Percentiles rank a stretch among this genome's conserved stretches.
Evolutionary conservation across 2,113 vertebrate genomes (phyloP).

Genomic region (Eublepharis macularius): DNA sequence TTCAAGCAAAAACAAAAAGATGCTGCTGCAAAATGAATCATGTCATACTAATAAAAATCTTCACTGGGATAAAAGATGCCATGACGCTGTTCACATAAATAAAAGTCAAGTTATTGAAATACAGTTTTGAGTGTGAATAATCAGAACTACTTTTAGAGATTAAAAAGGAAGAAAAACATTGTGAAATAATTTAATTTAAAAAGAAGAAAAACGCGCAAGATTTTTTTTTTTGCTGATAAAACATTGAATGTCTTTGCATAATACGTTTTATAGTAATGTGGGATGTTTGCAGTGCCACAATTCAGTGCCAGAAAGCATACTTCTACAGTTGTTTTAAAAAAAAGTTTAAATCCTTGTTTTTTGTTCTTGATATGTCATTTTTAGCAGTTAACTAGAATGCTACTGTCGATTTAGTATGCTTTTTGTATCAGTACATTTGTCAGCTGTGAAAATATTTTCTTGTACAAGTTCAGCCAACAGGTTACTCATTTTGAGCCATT

Average conservation of each 20-base stretch:
- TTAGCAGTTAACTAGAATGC: not conserved
- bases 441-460: not conserved
- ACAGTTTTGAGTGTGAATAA: slow-evolving; percentile 20
- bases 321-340: not conserved
- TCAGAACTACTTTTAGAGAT: slow-evolving; percentile 31
- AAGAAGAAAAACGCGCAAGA: not conserved
- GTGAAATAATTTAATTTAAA: slow-evolving; percentile 39
- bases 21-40: slow-evolving; percentile 33
- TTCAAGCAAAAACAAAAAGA: slow-evolving; percentile 40
- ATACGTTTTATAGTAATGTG: not conserved
- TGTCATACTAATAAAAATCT: slow-evolving; percentile 42
- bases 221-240: not conserved
- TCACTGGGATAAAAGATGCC: slow-evolving; percentile 42
- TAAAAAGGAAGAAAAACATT: slow-evolving; percentile 9
- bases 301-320: slow-evolving; percentile 1
- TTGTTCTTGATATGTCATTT: not conserved
- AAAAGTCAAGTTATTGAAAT: slow-evolving; percentile 38
- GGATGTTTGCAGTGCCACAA: not conserved
- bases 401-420: not conserved
- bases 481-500: not conserved
- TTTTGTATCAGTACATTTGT: not conserved
- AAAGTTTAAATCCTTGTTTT: not conserved
- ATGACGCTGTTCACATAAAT: slow-evolving; percentile 31
- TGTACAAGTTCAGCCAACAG: not conserved
- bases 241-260: not conserved